Conservation (phyloP, 2,113 vertebrate species). For the Ceratotherium simum region DNA sequence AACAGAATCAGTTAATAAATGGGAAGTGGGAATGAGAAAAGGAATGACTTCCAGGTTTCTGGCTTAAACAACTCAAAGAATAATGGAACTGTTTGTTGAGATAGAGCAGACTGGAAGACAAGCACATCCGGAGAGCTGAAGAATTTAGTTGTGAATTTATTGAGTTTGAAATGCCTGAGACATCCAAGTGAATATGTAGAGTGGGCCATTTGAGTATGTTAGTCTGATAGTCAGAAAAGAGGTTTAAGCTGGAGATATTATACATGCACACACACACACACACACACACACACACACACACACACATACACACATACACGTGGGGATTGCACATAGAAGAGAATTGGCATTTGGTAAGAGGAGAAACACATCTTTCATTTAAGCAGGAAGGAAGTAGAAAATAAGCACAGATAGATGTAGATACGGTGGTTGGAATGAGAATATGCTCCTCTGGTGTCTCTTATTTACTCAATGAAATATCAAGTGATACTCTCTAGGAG, state of each 20-base stretch:
- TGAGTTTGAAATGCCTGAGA: not conserved
- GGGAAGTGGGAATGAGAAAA: not conserved
- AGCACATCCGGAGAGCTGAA: not conserved
- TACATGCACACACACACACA: not conserved
- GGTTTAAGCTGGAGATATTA: not conserved
- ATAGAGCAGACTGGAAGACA: not conserved
- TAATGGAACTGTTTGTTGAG: not conserved
- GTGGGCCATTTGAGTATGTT: not conserved
- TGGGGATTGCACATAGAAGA: not conserved
- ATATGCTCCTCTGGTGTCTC: not conserved
- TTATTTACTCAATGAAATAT: not conserved
- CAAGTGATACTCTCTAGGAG: not conserved
- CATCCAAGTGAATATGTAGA: not conserved
- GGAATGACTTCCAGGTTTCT: not conserved
- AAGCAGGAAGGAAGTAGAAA: not conserved
- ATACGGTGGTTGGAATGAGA: not conserved
- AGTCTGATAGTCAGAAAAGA: not conserved
- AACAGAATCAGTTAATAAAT: not conserved
- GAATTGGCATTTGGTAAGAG: not conserved
- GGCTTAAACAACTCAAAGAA: not conserved
- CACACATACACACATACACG: not conserved
- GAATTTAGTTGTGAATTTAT: not conserved
- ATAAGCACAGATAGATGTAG: not conserved
- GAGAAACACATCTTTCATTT: not conserved
- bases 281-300: not conserved